These are phyloP conservation scores for Melitaea athalia DNA, from an alignment of 2,888 invertebrate genomes.

Conservation along the genomic window DNA sequence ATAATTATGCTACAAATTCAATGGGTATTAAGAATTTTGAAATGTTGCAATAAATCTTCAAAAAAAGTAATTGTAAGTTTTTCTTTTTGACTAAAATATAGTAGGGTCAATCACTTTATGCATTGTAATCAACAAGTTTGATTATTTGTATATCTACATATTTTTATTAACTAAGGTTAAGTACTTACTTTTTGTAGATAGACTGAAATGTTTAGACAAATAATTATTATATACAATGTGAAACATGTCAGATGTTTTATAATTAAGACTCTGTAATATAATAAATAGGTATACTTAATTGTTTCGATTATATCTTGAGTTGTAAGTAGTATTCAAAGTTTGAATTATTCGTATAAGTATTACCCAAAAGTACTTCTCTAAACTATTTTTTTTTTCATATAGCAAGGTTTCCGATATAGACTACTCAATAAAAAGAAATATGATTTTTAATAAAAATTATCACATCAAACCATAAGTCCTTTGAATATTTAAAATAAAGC, in stretches of 20 bases:
- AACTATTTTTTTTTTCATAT: too few relatives aligned
- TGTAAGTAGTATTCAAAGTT: too few relatives aligned
- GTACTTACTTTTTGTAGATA: background rate
- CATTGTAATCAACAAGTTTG: background rate
- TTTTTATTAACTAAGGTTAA: too few relatives aligned
- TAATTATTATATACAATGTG: background rate
- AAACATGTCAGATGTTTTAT: background rate
- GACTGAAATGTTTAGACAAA: background rate
- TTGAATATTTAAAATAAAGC: too few relatives aligned
- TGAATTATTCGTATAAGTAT: too few relatives aligned
- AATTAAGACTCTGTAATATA: background rate
- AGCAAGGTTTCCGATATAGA: too few relatives aligned
- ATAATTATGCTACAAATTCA: slow-evolving; percentile 41
- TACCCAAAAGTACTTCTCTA: too few relatives aligned
- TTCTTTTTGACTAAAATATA: slow-evolving; percentile 12
- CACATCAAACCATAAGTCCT: too few relatives aligned
- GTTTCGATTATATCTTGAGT: too few relatives aligned
- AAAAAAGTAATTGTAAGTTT: slow-evolving; percentile 24
- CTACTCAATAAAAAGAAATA: too few relatives aligned
- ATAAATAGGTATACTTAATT: too few relatives aligned
- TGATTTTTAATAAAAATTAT: too few relatives aligned
- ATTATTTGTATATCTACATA: background rate
- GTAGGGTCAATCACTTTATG: background rate
- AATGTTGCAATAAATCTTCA: slow-evolving; percentile 59
- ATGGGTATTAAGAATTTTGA: slow-evolving; percentile 50